Evolutionary conservation across 2,888 invertebrate genomes (phyloP).

Genomic region (Andrena dorsata): DNA sequence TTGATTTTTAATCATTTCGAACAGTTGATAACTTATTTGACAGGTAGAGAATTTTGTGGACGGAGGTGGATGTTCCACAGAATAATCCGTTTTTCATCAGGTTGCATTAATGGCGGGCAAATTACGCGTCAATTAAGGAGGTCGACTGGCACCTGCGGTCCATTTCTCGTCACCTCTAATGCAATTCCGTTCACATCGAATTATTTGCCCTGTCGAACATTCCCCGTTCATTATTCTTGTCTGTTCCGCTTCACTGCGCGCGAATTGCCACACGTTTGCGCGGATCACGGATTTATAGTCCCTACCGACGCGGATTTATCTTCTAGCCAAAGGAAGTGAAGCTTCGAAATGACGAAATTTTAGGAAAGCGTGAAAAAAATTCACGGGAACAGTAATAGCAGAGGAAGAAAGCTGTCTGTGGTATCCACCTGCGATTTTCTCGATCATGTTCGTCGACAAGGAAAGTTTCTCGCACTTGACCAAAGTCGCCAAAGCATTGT

Average conservation of each 20-base stretch:
- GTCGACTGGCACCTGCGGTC: slow-evolving; percentile 8
- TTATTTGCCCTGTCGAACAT: slow-evolving; percentile 14
- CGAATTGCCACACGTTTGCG: not conserved
- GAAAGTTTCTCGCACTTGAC: slow-evolving; percentile 93
- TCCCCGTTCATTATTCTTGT: not conserved
- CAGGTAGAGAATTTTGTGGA: too few relatives aligned
- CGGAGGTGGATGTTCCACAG: not conserved
- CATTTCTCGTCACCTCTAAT: slow-evolving; percentile 15
- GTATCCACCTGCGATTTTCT: slow-evolving; percentile 90
- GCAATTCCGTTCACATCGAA: slow-evolving; percentile 15
- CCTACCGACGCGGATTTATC: not conserved
- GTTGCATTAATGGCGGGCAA: slow-evolving; percentile 21
- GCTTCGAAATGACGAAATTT: not conserved
- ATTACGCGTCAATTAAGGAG: slow-evolving; percentile 28
- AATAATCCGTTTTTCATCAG: slow-evolving; percentile 10
- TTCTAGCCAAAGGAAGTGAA: too few relatives aligned
- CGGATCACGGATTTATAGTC: not conserved
- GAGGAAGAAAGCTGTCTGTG: not conserved
- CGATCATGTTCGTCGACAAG: slow-evolving; percentile 96
- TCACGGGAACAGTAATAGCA: not conserved
- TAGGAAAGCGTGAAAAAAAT: not conserved
- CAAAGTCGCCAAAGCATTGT: slow-evolving; percentile 91
- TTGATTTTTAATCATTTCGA: too few relatives aligned
- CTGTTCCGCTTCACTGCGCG: not conserved
- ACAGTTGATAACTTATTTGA: too few relatives aligned